These are phyloP conservation scores for Numida meleagris DNA, from an alignment of 2,113 vertebrate species.

Conservation along the genomic window DNA sequence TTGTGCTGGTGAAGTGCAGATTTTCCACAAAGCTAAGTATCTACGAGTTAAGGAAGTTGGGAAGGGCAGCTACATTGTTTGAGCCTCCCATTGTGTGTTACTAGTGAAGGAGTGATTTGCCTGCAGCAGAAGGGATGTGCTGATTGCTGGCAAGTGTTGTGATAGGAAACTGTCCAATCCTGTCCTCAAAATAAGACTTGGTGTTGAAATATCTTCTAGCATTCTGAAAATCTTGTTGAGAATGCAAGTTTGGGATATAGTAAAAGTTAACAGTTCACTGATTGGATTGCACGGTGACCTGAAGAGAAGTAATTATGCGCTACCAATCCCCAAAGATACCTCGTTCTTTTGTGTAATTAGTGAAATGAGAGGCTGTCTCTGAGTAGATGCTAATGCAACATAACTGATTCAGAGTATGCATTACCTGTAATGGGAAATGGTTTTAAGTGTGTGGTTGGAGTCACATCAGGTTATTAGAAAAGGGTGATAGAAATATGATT, in stretches of 20 bases:
- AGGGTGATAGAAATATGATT: background rate
- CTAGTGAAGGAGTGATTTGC: background rate
- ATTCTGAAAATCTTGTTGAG: background rate
- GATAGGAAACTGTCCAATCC: background rate
- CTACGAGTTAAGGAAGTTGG: background rate
- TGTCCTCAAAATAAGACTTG: background rate
- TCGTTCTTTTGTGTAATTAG: constrained; percentile 29
- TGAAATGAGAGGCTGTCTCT: background rate
- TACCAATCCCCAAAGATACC: background rate
- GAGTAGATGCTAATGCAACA: background rate
- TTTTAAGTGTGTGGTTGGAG: background rate
- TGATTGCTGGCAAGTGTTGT: background rate
- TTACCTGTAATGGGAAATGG: background rate
- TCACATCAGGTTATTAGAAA: background rate
- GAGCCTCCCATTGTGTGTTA: background rate
- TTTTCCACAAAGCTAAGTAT: background rate
- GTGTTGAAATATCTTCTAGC: background rate
- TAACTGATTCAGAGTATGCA: background rate
- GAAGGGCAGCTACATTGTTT: background rate
- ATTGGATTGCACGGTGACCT: background rate
- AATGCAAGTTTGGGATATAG: background rate
- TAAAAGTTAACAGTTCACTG: background rate
- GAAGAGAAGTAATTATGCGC: constrained; percentile 48
- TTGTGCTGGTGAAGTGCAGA: background rate
- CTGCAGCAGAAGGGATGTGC: background rate